Conservation (phyloP, 2,797 vertebrate genomes). For the Ambastaia sidthimunki region DNA sequence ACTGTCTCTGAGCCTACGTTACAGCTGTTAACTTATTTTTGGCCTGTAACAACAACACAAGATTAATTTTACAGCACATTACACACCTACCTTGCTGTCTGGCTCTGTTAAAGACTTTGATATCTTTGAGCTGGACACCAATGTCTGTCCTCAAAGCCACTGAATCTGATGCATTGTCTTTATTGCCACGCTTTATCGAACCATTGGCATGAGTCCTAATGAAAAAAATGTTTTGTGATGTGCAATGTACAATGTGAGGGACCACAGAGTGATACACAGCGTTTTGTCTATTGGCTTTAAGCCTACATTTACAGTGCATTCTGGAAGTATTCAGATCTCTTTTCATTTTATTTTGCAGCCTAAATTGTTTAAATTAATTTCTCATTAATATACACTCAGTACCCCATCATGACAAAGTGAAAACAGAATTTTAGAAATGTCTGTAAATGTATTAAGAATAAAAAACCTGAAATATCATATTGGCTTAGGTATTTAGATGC, state of each 20-base stretch:
- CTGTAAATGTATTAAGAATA: neutral
- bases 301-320: no score
- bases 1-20: no score
- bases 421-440: no score
- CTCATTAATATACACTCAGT: no score
- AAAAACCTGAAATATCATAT: neutral
- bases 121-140: conserved; percentile 88
- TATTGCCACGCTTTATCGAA: conserved; percentile 87
- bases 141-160: conserved; percentile 85
- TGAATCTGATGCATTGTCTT: conserved; percentile 85
- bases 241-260: neutral
- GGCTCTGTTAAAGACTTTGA: conserved; percentile 88
- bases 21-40: no score
- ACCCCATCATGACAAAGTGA: no score
- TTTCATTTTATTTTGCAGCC: no score
- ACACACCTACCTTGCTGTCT: conserved; percentile 81
- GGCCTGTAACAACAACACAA: no score
- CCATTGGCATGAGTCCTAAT: conserved; percentile 87
- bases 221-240: neutral
- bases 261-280: neutral
- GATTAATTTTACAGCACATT: no score
- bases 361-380: no score
- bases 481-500: no score
- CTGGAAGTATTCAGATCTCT: no score
- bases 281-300: neutral